Evolutionary conservation across 2,797 vertebrate species (phyloP).

Genomic region (Alfaro cultratus): DNA sequence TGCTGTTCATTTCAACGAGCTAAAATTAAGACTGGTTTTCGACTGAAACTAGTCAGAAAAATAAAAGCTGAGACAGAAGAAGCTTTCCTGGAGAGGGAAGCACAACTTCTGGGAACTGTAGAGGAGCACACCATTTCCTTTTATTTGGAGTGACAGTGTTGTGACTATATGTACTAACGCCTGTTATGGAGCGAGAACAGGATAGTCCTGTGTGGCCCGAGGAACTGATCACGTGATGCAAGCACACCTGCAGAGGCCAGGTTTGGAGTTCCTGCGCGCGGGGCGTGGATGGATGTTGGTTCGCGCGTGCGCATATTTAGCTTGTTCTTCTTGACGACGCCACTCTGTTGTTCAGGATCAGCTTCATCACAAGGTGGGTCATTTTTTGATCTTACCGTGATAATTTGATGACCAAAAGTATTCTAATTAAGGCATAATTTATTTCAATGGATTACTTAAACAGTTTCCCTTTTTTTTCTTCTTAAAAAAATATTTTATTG

Average conservation of each 20-base stretch:
- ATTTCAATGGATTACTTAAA: neutral
- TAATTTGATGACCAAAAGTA: neutral
- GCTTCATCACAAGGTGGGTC: neutral
- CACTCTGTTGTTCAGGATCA: neutral
- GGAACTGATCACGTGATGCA: constrained; percentile 25
- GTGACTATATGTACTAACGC: no score
- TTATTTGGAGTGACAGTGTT: neutral
- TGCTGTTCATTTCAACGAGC: neutral
- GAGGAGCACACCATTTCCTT: neutral
- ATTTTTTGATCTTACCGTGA: neutral
- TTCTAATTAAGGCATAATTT: neutral
- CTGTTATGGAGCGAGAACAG: constrained; percentile 14
- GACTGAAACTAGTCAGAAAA: neutral
- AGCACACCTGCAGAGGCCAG: constrained; percentile 30
- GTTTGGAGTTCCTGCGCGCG: constrained; percentile 1
- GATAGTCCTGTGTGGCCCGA: constrained; percentile 41
- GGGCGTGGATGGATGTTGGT: neutral
- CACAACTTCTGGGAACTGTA: neutral
- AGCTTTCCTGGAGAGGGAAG: neutral
- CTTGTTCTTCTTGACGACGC: neutral
- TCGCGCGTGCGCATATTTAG: constrained; percentile 5
- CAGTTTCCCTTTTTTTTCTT: neutral
- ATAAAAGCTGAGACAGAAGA: neutral
- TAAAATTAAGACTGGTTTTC: neutral
- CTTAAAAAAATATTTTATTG: neutral